Evolutionary conservation across 2,888 invertebrate species (phyloP).

Genomic region (Caenorhabditis sp.): DNA sequence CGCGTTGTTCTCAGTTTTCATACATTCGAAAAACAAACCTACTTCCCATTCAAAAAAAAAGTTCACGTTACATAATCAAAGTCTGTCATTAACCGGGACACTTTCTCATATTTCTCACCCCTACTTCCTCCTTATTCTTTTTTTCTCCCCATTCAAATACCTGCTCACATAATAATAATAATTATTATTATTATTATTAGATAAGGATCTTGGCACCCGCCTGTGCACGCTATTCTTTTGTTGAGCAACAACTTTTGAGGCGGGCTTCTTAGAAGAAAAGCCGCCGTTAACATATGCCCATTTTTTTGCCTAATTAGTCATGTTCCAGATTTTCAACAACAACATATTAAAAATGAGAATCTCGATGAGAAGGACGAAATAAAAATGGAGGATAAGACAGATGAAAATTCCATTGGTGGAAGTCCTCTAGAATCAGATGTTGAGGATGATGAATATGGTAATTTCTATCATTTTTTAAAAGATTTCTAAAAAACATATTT

Average conservation of each 20-base stretch:
- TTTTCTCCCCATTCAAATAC: neutral
- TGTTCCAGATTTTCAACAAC: constrained; percentile 13
- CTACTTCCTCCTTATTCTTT: neutral
- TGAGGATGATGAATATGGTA: constrained; percentile 47
- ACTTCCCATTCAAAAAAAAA: neutral
- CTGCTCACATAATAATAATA: neutral
- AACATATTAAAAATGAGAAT: constrained; percentile 12
- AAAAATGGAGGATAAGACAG: constrained; percentile 16
- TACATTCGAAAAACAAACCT: neutral
- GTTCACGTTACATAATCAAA: neutral
- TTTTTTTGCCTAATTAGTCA: constrained; percentile 1
- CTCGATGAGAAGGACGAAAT: constrained; percentile 23
- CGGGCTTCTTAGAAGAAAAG: constrained; percentile 23
- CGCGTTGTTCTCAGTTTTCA: neutral
- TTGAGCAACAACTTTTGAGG: constrained; percentile 29
- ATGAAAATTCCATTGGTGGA: constrained; percentile 43
- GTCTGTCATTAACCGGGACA: neutral
- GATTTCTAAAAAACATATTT: neutral
- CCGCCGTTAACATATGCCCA: constrained; percentile 3
- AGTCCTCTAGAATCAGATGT: constrained; percentile 56
- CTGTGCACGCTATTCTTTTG: constrained; percentile 32
- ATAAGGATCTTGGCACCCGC: constrained; percentile 6
- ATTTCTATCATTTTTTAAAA: neutral
- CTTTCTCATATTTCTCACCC: neutral
- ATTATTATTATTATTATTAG: neutral